Conservation (phyloP, 2,888 invertebrate genomes). For the Lacanobia oleracea region DNA sequence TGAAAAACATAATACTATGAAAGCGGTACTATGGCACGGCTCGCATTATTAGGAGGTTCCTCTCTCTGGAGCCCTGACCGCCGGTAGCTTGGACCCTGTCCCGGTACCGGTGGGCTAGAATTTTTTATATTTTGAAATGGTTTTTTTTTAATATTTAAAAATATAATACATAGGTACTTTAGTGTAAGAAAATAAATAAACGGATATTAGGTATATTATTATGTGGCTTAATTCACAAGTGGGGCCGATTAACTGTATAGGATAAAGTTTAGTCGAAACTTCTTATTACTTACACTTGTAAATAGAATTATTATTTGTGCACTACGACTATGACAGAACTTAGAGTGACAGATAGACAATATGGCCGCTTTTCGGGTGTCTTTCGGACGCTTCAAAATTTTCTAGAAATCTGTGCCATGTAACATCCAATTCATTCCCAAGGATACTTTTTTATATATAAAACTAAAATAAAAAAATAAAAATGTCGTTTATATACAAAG, state of each 20-base stretch:
- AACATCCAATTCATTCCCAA: neutral
- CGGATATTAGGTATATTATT: too few species aligned
- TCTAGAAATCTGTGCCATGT: conserved; percentile 11
- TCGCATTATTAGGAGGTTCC: too few species aligned
- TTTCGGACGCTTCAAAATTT: too few species aligned
- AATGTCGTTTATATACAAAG: conserved; percentile 91
- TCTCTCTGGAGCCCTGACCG: too few species aligned
- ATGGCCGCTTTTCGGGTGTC: neutral
- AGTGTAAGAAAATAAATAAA: too few species aligned
- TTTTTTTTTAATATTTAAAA: too few species aligned
- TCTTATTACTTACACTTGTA: neutral
- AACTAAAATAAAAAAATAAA: conserved; percentile 49
- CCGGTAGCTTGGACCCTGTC: too few species aligned
- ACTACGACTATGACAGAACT: conserved; percentile 8
- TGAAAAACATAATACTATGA: too few species aligned
- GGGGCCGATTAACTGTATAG: neutral
- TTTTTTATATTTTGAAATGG: too few species aligned
- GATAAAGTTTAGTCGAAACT: conserved; percentile 1
- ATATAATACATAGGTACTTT: too few species aligned
- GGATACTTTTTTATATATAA: neutral
- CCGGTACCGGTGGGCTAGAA: too few species aligned
- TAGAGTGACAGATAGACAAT: neutral
- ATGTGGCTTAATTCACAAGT: neutral
- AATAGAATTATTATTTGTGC: neutral
- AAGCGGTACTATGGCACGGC: too few species aligned